A percentile compares a stretch with the other conserved stretches of the same genome.
Evolutionary conservation across 2,113 vertebrate species (phyloP).

Genomic region (Gracilinanus agilis): DNA sequence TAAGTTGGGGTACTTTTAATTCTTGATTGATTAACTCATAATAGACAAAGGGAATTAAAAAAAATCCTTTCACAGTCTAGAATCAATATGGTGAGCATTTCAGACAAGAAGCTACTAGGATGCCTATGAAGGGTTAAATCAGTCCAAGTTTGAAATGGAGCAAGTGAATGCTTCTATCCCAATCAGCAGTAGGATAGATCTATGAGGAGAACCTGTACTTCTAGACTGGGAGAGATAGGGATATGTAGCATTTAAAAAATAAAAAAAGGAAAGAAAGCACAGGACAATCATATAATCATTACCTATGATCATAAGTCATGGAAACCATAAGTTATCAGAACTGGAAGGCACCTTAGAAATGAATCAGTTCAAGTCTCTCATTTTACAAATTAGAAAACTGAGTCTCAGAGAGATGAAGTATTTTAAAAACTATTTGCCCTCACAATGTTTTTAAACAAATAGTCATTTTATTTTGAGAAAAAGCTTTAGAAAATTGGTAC

Average conservation of each 20-base stretch:
- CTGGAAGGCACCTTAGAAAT: not conserved
- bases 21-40: too few species aligned
- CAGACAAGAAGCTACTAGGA: not conserved
- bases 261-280: not conserved
- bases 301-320: not conserved
- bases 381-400: not conserved
- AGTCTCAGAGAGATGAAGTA: not conserved
- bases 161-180: not conserved
- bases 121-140: not conserved
- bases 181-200: not conserved
- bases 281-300: not conserved
- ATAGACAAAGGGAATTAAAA: too few species aligned
- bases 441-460: not conserved
- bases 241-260: not conserved
- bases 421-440: not conserved
- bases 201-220: not conserved
- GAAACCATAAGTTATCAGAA: not conserved
- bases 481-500: not conserved
- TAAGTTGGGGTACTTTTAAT: too few species aligned
- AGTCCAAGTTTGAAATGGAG: not conserved
- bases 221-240: not conserved
- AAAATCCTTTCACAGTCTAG: not conserved
- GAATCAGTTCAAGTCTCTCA: not conserved
- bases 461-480: not conserved
- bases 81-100: not conserved